Evolutionary conservation across 2,113 vertebrate genomes (phyloP).

Genomic region (Piprites chloris): DNA sequence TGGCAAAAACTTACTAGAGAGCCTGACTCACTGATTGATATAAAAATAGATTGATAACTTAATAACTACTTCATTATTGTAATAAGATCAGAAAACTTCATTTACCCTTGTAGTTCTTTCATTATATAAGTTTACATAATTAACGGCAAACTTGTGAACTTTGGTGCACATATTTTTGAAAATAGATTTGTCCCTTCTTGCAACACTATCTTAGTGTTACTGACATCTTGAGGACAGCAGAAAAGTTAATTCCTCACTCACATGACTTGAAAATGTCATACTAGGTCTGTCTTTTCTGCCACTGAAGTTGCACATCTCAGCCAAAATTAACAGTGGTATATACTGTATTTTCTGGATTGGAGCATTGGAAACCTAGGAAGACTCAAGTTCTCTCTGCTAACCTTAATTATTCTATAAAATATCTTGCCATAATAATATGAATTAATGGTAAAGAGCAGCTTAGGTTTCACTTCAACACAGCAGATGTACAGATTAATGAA

Average conservation of each 20-base stretch:
- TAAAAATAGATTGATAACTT: background rate
- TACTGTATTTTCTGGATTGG: background rate
- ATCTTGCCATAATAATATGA: background rate
- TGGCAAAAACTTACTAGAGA: background rate
- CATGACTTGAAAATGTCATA: background rate
- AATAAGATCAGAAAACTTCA: background rate
- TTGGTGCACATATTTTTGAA: background rate
- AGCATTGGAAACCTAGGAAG: background rate
- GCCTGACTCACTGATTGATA: background rate
- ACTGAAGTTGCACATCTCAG: background rate
- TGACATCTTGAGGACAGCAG: background rate
- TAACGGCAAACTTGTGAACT: background rate
- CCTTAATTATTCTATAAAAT: background rate
- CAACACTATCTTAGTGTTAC: background rate
- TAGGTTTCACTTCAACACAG: background rate
- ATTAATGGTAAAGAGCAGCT: background rate
- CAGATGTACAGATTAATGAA: background rate
- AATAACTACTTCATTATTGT: background rate
- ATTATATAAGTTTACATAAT: background rate
- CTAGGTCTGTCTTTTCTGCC: background rate
- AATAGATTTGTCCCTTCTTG: background rate
- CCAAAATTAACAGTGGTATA: background rate
- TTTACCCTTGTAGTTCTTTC: background rate
- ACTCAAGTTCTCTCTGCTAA: background rate
- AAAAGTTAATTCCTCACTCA: background rate